Percentiles rank a stretch among this genome's conserved stretches.
Conservation (phyloP, 1,140 invertebrate species). For the Bicyclus anynana region DNA sequence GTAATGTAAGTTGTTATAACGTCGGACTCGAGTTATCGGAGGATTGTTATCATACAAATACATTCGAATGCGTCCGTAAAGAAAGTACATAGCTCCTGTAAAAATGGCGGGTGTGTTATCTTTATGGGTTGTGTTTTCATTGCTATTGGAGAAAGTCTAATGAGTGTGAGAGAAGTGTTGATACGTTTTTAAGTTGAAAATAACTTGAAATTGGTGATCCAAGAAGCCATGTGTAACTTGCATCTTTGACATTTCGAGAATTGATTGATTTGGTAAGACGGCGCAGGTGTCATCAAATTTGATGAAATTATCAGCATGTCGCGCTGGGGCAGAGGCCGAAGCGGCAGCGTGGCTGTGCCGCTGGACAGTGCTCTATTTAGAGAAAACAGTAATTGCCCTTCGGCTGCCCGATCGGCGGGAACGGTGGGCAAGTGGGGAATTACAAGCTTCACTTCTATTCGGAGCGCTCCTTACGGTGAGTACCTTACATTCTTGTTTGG, state of each 20-base stretch:
- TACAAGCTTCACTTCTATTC: slow-evolving; percentile 93
- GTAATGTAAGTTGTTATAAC: slow-evolving; percentile 47
- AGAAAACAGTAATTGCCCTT: slow-evolving; percentile 92
- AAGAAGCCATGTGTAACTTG: slow-evolving; percentile 50
- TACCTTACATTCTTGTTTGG: slow-evolving; percentile 31
- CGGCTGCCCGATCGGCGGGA: slow-evolving; percentile 91
- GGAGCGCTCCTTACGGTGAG: slow-evolving; percentile 86
- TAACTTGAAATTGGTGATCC: slow-evolving; percentile 26
- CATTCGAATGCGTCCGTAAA: slow-evolving; percentile 56
- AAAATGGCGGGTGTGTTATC: slow-evolving; percentile 78
- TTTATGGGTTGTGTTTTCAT: slow-evolving; percentile 75
- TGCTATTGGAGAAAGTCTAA: slow-evolving; percentile 55
- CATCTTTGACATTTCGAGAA: slow-evolving; percentile 62
- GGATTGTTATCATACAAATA: slow-evolving; percentile 27
- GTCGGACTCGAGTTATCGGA: slow-evolving; percentile 33
- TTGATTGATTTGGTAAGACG: slow-evolving; percentile 54
- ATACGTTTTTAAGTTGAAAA: slow-evolving; percentile 22
- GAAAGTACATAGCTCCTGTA: slow-evolving; percentile 71
- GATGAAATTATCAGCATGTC: slow-evolving; percentile 78
- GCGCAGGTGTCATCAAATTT: slow-evolving; percentile 69
- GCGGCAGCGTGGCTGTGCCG: slow-evolving; percentile 79
- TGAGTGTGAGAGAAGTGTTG: slow-evolving; percentile 30
- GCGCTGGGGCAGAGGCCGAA: slow-evolving; percentile 79
- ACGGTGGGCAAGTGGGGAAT: slow-evolving; percentile 96
- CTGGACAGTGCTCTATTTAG: slow-evolving; percentile 83